phyloP scores from a whole-genome alignment of 2,113 vertebrate genomes.

The Nibea albiflora region DNA sequence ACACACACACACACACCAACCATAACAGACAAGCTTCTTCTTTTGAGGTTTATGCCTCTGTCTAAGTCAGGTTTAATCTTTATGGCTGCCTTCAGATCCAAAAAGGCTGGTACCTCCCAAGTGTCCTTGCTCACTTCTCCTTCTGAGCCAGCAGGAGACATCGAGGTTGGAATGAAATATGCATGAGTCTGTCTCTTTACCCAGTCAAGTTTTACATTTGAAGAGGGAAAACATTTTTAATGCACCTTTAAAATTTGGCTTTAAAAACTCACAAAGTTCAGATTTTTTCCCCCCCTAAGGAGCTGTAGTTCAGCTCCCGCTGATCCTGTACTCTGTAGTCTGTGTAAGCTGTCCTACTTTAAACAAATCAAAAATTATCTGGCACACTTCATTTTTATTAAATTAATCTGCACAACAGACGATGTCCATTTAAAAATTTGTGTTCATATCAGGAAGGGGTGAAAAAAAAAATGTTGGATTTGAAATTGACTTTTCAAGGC shows the following conservation, averaged over 20 bases:
- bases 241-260: constrained; percentile 30
- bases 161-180: not conserved
- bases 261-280: constrained; percentile 11
- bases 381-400: not conserved
- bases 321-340: not conserved
- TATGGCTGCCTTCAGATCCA: constrained; percentile 41
- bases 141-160: not conserved
- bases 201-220: constrained; percentile 39
- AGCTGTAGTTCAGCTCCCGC: constrained; percentile 26
- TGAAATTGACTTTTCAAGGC: constrained; percentile 24
- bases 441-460: not conserved
- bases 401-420: not conserved
- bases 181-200: constrained; percentile 25
- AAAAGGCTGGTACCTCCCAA: constrained; percentile 33
- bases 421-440: not conserved
- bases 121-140: constrained; percentile 10
- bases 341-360: not conserved
- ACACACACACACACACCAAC: constrained; percentile 39
- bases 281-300: not conserved
- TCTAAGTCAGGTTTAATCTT: constrained; percentile 41
- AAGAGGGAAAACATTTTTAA: constrained; percentile 30
- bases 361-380: constrained; percentile 1
- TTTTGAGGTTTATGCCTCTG: constrained; percentile 33
- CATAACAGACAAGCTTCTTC: constrained; percentile 32
- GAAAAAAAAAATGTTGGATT: not conserved